Base-by-base conservation (phyloP, 2,888 invertebrate species). In the Corythucha ciliata region DNA sequence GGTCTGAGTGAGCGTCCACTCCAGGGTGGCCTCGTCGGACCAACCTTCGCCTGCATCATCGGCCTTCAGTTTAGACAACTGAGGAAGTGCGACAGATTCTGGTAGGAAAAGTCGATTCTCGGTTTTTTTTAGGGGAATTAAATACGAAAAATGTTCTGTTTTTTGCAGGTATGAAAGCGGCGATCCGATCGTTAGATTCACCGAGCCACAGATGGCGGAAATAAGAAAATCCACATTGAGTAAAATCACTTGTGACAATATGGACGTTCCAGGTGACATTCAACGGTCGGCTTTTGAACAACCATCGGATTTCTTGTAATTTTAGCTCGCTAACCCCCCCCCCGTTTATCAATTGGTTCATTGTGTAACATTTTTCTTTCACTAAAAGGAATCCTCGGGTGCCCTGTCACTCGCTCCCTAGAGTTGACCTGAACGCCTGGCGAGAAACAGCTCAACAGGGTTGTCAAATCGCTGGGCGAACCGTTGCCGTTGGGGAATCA, bases 41-140 rank as follows among this genome's bases (percentile, higher is more conserved):
- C 94, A 0, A 94, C 94, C 0, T 85, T 96, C 65, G 92, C 91
- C 12, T 85, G 90, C 65, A 85, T 97, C 62, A 90, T 97, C 61
- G 94, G 90, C 48, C 86, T 88, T 46, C 96, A 96, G 71, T 94
- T 94, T 72, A 74, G 87, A 48, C 86, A 88, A 64, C 71, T 89
- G 45, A 79, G 90, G 60, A 88, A 89, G 65, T 96, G 96, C 64
- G 97, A 97, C 72, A 74, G 96, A 61, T 94, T 84, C 72, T 97
- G 93, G 90, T 81, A 64, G 72, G 72, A 59, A n/a, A 14, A 3
- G 21, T 22, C 14, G 12, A 48, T 8, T 40, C 25, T 16, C 36
- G 29, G 10, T 10, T 36, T 36, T 36, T 36, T 36, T 36, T 8
- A 36, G 14, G n/a, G n/a, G n/a, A n/a, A 29, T 12, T 29, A 29